phyloP scores from a whole-genome alignment of 1,140 invertebrate species.

The Eufriesea mexicana region DNA sequence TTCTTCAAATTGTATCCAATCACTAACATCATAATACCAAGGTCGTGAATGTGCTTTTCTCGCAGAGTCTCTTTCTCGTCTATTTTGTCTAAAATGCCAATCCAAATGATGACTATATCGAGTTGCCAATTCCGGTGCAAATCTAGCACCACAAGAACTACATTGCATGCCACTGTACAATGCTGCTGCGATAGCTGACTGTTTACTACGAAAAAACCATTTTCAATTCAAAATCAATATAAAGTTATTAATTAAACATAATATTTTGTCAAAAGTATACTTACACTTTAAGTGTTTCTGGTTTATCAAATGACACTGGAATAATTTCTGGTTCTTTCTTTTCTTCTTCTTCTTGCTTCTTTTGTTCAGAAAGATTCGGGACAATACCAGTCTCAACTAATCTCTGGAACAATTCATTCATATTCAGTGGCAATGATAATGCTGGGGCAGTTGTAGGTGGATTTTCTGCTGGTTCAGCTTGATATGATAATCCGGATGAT shows the following conservation, averaged over 20 bases:
- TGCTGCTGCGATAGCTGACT: slow-evolving; percentile 85
- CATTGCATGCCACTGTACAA: slow-evolving; percentile 96
- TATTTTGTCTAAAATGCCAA: slow-evolving; percentile 98
- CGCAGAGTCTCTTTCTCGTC: slow-evolving; percentile 92
- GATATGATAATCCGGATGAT: slow-evolving; percentile 83
- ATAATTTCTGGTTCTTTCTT: slow-evolving; percentile 83
- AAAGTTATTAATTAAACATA: not conserved
- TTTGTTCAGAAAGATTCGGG: slow-evolving; percentile 78
- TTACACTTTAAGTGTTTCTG: slow-evolving; percentile 90
- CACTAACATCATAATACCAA: slow-evolving; percentile 95
- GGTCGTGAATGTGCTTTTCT: slow-evolving; percentile 91
- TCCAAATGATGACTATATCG: slow-evolving; percentile 96
- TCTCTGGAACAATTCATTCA: slow-evolving; percentile 92
- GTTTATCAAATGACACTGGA: slow-evolving; percentile 85
- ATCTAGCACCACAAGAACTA: slow-evolving; percentile 95
- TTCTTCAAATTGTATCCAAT: slow-evolving; percentile 98
- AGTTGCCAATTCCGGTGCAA: slow-evolving; percentile 93
- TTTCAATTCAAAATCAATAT: not conserved
- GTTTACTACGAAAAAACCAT: slow-evolving; percentile 81
- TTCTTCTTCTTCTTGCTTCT: slow-evolving; percentile 79
- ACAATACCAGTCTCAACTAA: slow-evolving; percentile 93
- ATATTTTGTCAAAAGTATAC: slow-evolving; percentile 68
- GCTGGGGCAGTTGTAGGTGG: slow-evolving; percentile 72
- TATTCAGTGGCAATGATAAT: slow-evolving; percentile 84
- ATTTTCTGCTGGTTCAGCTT: slow-evolving; percentile 78